These are phyloP conservation scores for Chaetops frenatus DNA, from an alignment of 2,113 vertebrate species.

Conservation along the genomic window DNA sequence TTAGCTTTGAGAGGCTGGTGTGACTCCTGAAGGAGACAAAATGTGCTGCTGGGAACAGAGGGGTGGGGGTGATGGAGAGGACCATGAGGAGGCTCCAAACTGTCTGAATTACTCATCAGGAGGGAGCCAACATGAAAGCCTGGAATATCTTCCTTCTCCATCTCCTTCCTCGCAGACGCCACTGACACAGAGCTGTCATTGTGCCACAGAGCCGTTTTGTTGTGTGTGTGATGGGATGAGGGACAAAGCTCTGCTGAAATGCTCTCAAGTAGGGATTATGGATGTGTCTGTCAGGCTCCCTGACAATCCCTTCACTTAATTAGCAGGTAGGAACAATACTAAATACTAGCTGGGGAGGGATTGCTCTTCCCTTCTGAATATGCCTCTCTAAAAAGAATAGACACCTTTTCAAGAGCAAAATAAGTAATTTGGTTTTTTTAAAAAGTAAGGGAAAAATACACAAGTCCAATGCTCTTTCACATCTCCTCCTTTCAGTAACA, in stretches of 20 bases:
- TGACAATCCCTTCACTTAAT: slow-evolving; percentile 10
- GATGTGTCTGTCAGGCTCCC: neutral
- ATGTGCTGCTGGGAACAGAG: neutral
- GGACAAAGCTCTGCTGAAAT: neutral
- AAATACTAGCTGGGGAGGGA: neutral
- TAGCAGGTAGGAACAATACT: neutral
- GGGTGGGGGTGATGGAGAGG: neutral
- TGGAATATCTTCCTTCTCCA: neutral
- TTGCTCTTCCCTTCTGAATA: neutral
- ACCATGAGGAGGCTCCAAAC: slow-evolving; percentile 11
- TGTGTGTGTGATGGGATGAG: neutral
- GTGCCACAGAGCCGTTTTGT: neutral
- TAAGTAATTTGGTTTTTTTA: neutral
- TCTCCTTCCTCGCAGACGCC: neutral
- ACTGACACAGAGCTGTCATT: neutral
- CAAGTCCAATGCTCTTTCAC: neutral
- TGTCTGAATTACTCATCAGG: slow-evolving; percentile 22
- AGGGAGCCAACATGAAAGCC: neutral
- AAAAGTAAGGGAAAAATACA: too few species aligned
- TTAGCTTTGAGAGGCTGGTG: slow-evolving; percentile 2
- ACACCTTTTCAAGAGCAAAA: neutral
- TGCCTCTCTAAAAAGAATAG: neutral
- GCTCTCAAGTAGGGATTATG: neutral
- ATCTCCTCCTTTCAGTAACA: neutral
- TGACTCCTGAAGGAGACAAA: slow-evolving; percentile 31